phyloP scores from a whole-genome alignment of 2,113 vertebrate species.

The Fukomys damarensis region DNA sequence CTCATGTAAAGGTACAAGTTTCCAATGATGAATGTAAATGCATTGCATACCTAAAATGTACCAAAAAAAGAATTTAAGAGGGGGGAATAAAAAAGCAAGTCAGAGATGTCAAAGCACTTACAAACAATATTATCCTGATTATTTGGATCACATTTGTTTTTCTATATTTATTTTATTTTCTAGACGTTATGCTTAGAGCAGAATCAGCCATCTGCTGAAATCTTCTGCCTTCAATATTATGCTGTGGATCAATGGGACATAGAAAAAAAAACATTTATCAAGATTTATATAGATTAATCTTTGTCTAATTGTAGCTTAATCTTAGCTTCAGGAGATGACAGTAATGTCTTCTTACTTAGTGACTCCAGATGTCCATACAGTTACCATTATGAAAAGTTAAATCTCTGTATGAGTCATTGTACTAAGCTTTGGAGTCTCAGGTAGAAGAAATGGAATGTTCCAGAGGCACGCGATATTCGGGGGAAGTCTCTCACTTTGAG shows the following conservation, averaged over 20 bases:
- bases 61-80: too few relatives aligned
- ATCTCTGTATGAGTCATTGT: accelerated
- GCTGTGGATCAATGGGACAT: neutral
- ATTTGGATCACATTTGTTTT: neutral
- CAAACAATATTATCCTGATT: neutral
- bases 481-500: accelerated
- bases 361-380: neutral
- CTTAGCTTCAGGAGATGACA: neutral
- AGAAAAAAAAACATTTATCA: neutral
- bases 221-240: neutral
- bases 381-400: too few relatives aligned
- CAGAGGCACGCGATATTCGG: accelerated
- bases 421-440: neutral
- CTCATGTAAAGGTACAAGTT: too few relatives aligned
- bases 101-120: neutral
- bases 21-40: too few relatives aligned
- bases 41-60: too few relatives aligned
- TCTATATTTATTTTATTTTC: neutral
- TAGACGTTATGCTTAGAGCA: neutral
- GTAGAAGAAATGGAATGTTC: too few relatives aligned
- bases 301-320: neutral
- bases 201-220: neutral
- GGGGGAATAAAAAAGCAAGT: neutral
- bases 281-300: neutral
- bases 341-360: neutral